phyloP scores from a whole-genome alignment of 1,140 invertebrate species.

The Pentalonia nigronervosa region DNA sequence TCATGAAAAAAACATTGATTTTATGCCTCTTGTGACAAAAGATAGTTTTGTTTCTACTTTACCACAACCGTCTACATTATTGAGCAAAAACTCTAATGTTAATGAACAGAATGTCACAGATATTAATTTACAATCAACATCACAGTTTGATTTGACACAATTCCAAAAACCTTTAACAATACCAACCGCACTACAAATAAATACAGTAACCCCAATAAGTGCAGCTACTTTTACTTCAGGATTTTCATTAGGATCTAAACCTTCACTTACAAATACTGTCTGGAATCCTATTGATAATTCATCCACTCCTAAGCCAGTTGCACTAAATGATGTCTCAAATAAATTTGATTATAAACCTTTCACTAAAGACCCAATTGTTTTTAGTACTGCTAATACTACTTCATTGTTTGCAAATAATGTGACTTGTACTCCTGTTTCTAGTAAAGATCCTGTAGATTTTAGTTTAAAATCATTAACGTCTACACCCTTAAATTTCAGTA shows the following conservation, averaged over 20 bases:
- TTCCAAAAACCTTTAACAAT: constrained; percentile 14
- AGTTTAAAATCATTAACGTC: constrained; percentile 8
- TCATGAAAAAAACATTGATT: background rate
- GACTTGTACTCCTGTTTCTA: background rate
- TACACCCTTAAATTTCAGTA: background rate
- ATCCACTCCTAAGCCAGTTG: constrained; percentile 16
- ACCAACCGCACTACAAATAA: constrained; percentile 12
- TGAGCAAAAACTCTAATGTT: background rate
- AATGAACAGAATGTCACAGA: background rate
- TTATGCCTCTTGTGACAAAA: background rate
- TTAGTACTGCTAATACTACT: background rate
- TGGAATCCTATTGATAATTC: constrained; percentile 22
- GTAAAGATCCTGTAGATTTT: constrained; percentile 27
- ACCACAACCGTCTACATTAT: background rate
- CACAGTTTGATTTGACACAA: background rate
- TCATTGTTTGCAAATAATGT: background rate
- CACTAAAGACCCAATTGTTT: background rate
- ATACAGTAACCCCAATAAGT: background rate
- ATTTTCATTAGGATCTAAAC: constrained; percentile 4
- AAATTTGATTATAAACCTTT: constrained; percentile 16
- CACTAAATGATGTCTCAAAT: constrained; percentile 15
- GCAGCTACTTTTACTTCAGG: background rate
- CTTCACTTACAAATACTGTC: background rate
- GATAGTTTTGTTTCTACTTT: background rate
- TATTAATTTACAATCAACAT: background rate